Percentiles rank a stretch among this genome's conserved stretches.
phyloP scores from a whole-genome alignment of 2,113 vertebrate species.

The Indicator maculatus region DNA sequence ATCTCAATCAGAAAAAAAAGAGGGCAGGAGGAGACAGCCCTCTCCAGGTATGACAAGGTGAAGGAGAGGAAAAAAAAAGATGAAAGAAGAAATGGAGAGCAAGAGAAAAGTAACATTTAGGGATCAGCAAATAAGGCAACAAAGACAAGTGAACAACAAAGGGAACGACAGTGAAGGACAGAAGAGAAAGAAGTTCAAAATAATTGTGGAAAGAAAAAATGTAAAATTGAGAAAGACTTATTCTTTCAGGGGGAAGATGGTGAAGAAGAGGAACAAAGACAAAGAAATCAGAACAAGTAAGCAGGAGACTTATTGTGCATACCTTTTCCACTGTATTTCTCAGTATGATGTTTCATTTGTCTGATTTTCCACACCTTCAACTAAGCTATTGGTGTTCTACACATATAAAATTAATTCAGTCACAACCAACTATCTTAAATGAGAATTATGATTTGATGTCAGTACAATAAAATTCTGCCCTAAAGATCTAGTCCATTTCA shows the following conservation, averaged over 20 bases:
- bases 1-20: slow-evolving; percentile 22
- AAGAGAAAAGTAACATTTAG: background rate
- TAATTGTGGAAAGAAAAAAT: background rate
- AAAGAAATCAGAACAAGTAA: background rate
- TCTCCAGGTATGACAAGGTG: slow-evolving; percentile 3
- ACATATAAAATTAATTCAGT: background rate
- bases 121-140: background rate
- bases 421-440: background rate
- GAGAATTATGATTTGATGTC: background rate
- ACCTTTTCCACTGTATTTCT: background rate
- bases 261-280: background rate
- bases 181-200: background rate
- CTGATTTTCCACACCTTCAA: background rate
- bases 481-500: background rate
- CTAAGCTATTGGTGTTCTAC: background rate
- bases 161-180: background rate
- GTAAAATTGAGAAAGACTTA: background rate
- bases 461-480: background rate
- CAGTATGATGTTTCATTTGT: background rate
- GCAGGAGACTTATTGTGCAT: background rate
- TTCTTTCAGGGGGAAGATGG: background rate
- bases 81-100: background rate
- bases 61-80: background rate
- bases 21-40: background rate
- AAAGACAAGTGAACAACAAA: background rate